phyloP scores from a whole-genome alignment of 2,113 vertebrate species.

The Rhinolophus ferrumequinum region DNA sequence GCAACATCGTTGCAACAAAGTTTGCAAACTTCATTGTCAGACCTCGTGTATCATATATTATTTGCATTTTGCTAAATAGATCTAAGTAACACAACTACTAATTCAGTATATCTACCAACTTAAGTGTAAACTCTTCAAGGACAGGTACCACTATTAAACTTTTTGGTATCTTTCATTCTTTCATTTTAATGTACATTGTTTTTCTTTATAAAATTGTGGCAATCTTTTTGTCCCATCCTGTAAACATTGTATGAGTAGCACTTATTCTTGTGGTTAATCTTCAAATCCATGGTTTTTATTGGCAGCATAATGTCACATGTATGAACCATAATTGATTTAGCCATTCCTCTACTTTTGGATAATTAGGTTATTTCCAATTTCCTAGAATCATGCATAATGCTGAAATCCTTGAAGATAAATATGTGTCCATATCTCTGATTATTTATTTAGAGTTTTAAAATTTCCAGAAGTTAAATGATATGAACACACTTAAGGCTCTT shows the following conservation, averaged over 20 bases:
- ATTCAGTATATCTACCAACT: background rate
- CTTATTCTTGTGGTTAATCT: constrained; percentile 2
- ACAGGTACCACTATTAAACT: background rate
- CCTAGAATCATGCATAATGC: background rate
- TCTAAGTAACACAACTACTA: background rate
- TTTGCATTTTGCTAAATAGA: background rate
- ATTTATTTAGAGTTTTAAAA: background rate
- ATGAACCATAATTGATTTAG: background rate
- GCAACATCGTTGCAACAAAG: too few species aligned
- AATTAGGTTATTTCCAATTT: constrained; percentile 30
- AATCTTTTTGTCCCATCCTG: background rate
- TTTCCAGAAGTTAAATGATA: background rate
- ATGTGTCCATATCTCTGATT: background rate
- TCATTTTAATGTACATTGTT: background rate
- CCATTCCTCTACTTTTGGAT: background rate
- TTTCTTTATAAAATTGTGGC: background rate
- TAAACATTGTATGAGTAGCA: constrained; percentile 1
- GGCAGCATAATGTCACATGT: background rate
- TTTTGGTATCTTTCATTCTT: background rate
- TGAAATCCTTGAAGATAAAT: constrained; percentile 11
- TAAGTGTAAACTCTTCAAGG: background rate
- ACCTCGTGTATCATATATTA: background rate
- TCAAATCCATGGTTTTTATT: background rate
- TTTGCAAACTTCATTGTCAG: too few species aligned
- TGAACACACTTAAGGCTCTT: background rate